Percentiles rank a stretch among this genome's conserved stretches.
Evolutionary conservation across 2,888 invertebrate genomes (phyloP).

Genomic region (Pseudolycoriella hygida): DNA sequence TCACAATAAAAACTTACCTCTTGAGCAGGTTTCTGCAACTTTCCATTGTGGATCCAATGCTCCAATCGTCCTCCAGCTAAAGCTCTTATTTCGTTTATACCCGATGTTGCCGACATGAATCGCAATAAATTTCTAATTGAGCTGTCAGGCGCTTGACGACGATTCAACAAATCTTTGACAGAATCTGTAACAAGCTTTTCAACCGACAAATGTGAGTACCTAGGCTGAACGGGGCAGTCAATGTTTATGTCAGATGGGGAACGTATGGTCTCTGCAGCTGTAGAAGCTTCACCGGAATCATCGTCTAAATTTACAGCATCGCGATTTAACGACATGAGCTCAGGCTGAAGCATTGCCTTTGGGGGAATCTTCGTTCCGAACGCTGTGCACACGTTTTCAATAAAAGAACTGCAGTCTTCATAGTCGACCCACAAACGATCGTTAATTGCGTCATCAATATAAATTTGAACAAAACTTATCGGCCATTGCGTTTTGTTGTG

Average conservation of each 20-base stretch:
- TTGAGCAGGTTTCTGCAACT: constrained; percentile 66
- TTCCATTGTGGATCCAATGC: constrained; percentile 90
- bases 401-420: constrained; percentile 75
- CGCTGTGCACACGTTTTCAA: constrained; percentile 64
- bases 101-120: constrained; percentile 67
- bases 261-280: background rate
- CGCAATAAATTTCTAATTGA: constrained; percentile 79
- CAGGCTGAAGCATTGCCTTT: constrained; percentile 13
- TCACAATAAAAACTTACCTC: too few species aligned
- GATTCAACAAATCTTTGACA: constrained; percentile 70
- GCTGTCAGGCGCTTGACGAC: constrained; percentile 70
- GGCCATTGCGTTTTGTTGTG: constrained; percentile 78
- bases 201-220: constrained; percentile 38
- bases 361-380: constrained; percentile 25
- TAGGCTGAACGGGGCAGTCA: constrained; percentile 32
- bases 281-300: constrained; percentile 26
- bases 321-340: constrained; percentile 15
- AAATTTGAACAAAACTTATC: constrained; percentile 78
- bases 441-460: constrained; percentile 85
- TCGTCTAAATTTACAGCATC: constrained; percentile 27
- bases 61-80: constrained; percentile 45
- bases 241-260: constrained; percentile 10
- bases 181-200: constrained; percentile 72
- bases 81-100: constrained; percentile 54
- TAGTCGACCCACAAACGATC: constrained; percentile 91